Percentiles rank a stretch among this genome's conserved stretches.
These are phyloP conservation scores for Oenanthe oenanthe DNA, from an alignment of 2,113 vertebrate species.

Conservation along the genomic window DNA sequence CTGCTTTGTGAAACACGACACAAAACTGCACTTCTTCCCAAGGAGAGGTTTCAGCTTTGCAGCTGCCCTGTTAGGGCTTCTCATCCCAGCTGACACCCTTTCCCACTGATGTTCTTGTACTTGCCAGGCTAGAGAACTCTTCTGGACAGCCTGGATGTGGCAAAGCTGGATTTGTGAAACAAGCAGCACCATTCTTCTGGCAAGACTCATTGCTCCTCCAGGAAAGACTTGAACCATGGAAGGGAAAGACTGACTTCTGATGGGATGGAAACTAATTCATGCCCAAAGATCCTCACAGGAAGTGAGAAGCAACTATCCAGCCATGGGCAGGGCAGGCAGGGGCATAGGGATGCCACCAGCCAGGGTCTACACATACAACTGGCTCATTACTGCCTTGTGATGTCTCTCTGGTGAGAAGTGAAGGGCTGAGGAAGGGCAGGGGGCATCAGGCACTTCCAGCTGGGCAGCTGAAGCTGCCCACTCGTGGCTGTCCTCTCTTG, in stretches of 20 bases:
- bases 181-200: not conserved
- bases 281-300: not conserved
- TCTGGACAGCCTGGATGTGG: not conserved
- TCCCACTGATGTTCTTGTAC: not conserved
- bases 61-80: not conserved
- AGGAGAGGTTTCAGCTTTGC: not conserved
- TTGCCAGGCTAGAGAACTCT: not conserved
- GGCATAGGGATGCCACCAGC: accelerated
- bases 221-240: not conserved
- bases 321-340: not conserved
- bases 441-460: not conserved
- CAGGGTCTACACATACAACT: no score
- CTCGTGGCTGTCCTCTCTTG: not conserved
- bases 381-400: not conserved
- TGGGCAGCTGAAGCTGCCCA: not conserved
- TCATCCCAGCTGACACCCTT: not conserved
- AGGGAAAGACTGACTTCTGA: not conserved
- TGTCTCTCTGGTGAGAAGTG: accelerated
- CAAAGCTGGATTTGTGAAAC: not conserved
- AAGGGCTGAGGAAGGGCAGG: not conserved
- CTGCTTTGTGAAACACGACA: not conserved
- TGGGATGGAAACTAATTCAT: not conserved
- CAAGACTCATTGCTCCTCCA: not conserved
- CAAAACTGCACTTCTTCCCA: not conserved
- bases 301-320: not conserved